A percentile compares a stretch with the other conserved stretches of the same genome.
Conservation (phyloP, 2,113 vertebrate genomes). For the Hydropotes inermis region DNA sequence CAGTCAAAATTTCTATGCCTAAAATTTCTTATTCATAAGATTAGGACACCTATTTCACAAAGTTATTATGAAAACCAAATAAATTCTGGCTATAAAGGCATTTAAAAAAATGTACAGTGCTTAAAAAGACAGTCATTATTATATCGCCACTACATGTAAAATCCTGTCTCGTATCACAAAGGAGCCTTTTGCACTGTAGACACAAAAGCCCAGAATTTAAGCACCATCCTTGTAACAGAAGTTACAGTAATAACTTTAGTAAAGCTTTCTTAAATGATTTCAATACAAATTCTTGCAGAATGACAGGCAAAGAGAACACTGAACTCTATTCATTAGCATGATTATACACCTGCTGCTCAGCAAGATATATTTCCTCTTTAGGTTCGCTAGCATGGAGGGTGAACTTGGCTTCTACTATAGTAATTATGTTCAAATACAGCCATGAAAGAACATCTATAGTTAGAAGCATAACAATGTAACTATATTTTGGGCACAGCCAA, state of each 20-base stretch:
- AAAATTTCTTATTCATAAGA: neutral
- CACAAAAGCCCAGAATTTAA: slow-evolving; percentile 34
- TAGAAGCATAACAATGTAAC: slow-evolving; percentile 22
- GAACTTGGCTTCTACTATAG: slow-evolving; percentile 28
- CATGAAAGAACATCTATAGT: slow-evolving; percentile 31
- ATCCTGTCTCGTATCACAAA: slow-evolving; percentile 29
- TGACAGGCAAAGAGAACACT: slow-evolving; percentile 53
- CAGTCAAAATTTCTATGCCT: neutral
- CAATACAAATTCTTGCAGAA: slow-evolving; percentile 42
- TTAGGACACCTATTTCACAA: neutral
- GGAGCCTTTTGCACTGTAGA: neutral
- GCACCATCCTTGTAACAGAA: slow-evolving; percentile 26
- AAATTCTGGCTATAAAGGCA: slow-evolving; percentile 21
- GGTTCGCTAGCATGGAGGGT: slow-evolving; percentile 19
- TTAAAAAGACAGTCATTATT: slow-evolving; percentile 32
- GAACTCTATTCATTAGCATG: slow-evolving; percentile 51
- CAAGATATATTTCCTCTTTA: slow-evolving; percentile 43
- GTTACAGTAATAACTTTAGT: slow-evolving; percentile 50
- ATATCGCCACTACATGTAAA: slow-evolving; percentile 6
- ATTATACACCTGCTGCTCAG: slow-evolving; percentile 54
- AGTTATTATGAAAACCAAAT: slow-evolving; percentile 13
- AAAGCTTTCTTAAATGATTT: slow-evolving; percentile 55
- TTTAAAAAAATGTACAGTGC: neutral
- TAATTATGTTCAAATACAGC: slow-evolving; percentile 47
- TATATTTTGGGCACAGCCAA: slow-evolving; percentile 12